Base-by-base conservation (phyloP, 2,797 vertebrate species). In the Siniperca scherzeri region DNA sequence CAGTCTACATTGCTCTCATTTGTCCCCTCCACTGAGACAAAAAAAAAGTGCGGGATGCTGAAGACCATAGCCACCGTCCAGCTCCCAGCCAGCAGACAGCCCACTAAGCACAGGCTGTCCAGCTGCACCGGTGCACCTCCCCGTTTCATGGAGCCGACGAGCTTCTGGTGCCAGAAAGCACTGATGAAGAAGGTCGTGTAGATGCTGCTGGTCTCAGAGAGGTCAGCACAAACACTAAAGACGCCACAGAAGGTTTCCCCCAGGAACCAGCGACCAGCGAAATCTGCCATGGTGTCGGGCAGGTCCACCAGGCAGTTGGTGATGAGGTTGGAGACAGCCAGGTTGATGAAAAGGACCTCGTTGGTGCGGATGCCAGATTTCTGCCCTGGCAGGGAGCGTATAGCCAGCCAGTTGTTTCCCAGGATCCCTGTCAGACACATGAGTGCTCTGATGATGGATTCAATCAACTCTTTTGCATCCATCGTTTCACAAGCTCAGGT, bases 191-290 rank as follows among this genome's bases (percentile, higher is more conserved):
- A 86, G 33, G 96, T 96, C 1, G 95, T 92, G 85, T 93, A 93
- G 88, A 97, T 95, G 92, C 96, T 96, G 94, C 95, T 96, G 82
- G 95, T 96, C 75, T 96, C 95, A 0, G 96, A 96, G 66, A 97
- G 87, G 68, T 95, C 90, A 0, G 94, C 84, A 0, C 89, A 93
- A n/a, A 96, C 96, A 19, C 62, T 87, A 44, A 95, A 96, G 10
- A 95, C 66, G 0, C 85, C 78, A 3, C 96, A 97, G 78, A 82
- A 96, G 17, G 74, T 80, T 55, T 88, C 80, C 0, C 95, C 94
- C 42, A 95, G 59, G 80, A 96, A 94, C 96, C 96, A 96, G 0
- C 11, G 62, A 0, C 86, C 91, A 0, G 83, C 78, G 1, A 96
- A 91, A 21, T 96, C 92, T 0, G 92, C 87, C 2, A 96, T 52